phyloP scores from a whole-genome alignment of 1,140 invertebrate species.

The Drosophila littoralis region DNA sequence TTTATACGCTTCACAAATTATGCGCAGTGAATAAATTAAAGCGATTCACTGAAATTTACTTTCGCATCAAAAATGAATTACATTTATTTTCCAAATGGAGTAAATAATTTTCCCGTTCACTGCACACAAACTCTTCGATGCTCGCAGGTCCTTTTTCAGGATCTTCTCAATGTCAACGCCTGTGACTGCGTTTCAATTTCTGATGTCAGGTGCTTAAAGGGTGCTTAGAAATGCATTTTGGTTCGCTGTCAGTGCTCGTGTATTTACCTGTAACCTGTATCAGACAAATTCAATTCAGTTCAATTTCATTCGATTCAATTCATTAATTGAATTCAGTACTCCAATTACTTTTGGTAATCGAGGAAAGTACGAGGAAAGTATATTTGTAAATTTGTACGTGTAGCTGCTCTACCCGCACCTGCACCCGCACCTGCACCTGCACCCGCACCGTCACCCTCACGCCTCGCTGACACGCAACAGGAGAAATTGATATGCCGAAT shows the following conservation, averaged over 20 bases:
- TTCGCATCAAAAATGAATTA: not conserved
- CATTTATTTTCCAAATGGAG: slow-evolving; percentile 4
- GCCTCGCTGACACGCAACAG: slow-evolving; percentile 31
- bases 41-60: not conserved
- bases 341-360: slow-evolving; percentile 53
- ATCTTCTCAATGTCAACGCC: not conserved
- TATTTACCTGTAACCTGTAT: slow-evolving; percentile 40
- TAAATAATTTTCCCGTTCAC: not conserved
- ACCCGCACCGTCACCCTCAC: not conserved
- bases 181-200: not conserved
- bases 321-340: slow-evolving; percentile 59
- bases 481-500: slow-evolving; percentile 35
- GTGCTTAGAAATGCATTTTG: slow-evolving; percentile 11
- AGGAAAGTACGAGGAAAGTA: slow-evolving; percentile 1
- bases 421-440: not conserved
- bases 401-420: not conserved
- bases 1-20: too few relatives aligned
- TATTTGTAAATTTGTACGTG: slow-evolving; percentile 36
- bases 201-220: slow-evolving; percentile 1
- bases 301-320: slow-evolving; percentile 46
- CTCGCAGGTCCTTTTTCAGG: not conserved
- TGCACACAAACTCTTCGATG: not conserved
- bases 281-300: slow-evolving; percentile 50
- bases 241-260: slow-evolving; percentile 35
- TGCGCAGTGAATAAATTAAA: not conserved